Conservation (phyloP, 2,888 invertebrate species). For the Pristionchus exspectatus region DNA sequence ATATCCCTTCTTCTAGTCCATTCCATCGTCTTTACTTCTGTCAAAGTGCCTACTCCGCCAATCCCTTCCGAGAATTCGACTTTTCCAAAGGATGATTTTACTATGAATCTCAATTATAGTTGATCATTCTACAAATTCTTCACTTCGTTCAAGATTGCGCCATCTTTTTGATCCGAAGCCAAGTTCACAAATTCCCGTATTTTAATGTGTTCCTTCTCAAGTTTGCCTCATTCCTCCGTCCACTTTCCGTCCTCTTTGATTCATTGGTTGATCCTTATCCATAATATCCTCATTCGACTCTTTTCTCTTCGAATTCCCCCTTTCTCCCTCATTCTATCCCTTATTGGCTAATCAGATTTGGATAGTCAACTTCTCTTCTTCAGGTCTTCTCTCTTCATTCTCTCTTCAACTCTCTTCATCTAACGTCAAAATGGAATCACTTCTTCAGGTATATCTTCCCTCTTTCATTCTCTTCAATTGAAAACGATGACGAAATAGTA, state of each 20-base stretch:
- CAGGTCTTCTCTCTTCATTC: slow-evolving; percentile 29
- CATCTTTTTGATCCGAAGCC: neutral
- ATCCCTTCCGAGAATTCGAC: neutral
- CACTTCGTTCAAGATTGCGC: neutral
- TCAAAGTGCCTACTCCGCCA: neutral
- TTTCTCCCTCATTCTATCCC: neutral
- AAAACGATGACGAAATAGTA: neutral
- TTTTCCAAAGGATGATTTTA: neutral
- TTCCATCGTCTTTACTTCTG: neutral
- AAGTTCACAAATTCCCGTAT: neutral
- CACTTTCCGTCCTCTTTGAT: neutral
- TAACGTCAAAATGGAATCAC: slow-evolving; percentile 4
- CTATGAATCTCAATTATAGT: neutral
- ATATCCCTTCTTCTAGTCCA: neutral
- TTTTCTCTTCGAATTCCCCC: neutral
- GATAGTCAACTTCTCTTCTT: slow-evolving; percentile 37
- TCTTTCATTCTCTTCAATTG: neutral
- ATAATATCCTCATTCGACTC: neutral
- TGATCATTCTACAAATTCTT: neutral
- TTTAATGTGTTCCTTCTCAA: neutral
- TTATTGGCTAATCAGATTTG: slow-evolving; percentile 47
- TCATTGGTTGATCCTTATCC: neutral
- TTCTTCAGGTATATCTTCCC: neutral
- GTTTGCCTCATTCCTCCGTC: neutral
- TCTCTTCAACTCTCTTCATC: neutral